A percentile compares a stretch with the other conserved stretches of the same genome.
Evolutionary conservation across 2,113 vertebrate species (phyloP).

Genomic region (Nipponia nippon): DNA sequence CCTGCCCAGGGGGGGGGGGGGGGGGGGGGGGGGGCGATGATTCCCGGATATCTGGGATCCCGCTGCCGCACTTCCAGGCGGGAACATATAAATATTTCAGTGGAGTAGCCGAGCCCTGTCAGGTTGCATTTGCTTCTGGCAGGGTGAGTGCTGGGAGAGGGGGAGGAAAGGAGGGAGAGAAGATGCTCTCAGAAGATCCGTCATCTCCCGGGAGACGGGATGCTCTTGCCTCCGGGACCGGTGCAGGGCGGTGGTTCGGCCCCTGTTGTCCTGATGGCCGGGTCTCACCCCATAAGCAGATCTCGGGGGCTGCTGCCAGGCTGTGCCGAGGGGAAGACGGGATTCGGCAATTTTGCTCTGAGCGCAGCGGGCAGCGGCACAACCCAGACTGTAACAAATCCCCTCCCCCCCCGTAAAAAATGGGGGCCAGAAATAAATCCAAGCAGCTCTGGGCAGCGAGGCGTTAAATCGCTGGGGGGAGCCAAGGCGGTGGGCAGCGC

Average conservation of each 20-base stretch:
- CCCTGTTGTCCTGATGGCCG: background rate
- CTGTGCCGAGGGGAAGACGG: no score
- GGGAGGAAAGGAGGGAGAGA: background rate
- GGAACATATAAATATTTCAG: slow-evolving; percentile 49
- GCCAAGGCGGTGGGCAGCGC: no score
- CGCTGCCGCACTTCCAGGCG: background rate
- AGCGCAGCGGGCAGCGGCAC: background rate
- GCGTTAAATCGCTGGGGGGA: background rate
- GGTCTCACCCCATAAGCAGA: background rate
- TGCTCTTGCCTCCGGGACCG: background rate
- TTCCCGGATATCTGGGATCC: background rate
- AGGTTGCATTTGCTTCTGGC: slow-evolving; percentile 9
- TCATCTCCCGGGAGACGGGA: background rate
- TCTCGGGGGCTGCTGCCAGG: background rate
- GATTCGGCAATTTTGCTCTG: background rate
- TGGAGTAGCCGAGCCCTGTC: background rate
- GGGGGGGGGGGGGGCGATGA: fast-evolving
- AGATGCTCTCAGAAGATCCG: background rate
- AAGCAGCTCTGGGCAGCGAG: background rate
- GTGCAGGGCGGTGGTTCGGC: background rate
- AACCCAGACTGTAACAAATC: background rate
- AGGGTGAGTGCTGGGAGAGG: background rate
- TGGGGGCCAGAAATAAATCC: background rate
- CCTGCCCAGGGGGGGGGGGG: no score
- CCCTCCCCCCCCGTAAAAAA: background rate